These are phyloP conservation scores for Gavialis gangeticus DNA, from an alignment of 2,113 vertebrate genomes.

Conservation along the genomic window DNA sequence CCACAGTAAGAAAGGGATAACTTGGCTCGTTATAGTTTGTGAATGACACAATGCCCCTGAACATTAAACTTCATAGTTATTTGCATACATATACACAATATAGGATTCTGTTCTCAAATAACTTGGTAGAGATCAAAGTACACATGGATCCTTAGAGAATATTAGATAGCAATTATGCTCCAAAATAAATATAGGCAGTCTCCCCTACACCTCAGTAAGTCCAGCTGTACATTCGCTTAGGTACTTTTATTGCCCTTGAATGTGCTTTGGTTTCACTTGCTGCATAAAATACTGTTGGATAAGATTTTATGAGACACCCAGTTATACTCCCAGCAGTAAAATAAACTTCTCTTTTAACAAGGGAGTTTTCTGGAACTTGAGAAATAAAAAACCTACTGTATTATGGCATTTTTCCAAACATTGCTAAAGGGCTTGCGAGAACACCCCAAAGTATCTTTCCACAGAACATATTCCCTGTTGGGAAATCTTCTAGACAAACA, in stretches of 20 bases:
- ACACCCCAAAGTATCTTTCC: not conserved
- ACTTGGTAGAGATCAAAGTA: slow-evolving; percentile 63
- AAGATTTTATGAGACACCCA: slow-evolving; percentile 13
- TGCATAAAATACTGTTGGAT: slow-evolving; percentile 30
- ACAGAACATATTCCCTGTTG: not conserved
- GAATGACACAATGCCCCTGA: slow-evolving; percentile 67
- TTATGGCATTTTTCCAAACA: not conserved
- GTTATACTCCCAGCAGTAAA: slow-evolving; percentile 8
- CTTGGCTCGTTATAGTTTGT: slow-evolving; percentile 66
- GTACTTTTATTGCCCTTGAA: slow-evolving; percentile 57
- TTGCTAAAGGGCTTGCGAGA: not conserved
- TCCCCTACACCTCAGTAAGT: slow-evolving; percentile 3
- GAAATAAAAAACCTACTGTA: not conserved
- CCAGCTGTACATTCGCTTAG: slow-evolving; percentile 45
- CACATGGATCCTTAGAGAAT: slow-evolving; percentile 46
- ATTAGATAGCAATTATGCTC: slow-evolving; percentile 55
- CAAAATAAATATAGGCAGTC: slow-evolving; percentile 53
- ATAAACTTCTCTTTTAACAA: slow-evolving; percentile 10
- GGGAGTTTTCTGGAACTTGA: not conserved
- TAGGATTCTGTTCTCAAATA: slow-evolving; percentile 51
- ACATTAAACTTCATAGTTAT: slow-evolving; percentile 62
- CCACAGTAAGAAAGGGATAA: slow-evolving; percentile 44
- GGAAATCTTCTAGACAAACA: not conserved
- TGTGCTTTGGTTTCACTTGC: not conserved
- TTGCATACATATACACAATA: slow-evolving; percentile 65